These are phyloP conservation scores for Epirrhoe alternata DNA, from an alignment of 2,888 invertebrate genomes.

Conservation along the genomic window DNA sequence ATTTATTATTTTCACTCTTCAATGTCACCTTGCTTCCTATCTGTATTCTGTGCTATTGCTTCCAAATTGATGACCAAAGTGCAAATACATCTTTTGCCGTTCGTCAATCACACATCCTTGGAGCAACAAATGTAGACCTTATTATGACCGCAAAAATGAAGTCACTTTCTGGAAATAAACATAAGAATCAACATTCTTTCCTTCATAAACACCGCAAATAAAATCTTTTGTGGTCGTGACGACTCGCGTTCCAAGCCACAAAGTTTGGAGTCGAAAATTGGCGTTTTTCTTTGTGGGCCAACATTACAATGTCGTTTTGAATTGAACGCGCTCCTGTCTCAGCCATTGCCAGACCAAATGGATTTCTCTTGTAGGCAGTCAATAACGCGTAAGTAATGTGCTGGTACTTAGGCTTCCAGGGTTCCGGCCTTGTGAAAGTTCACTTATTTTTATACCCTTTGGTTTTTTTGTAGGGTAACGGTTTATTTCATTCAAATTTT, in stretches of 20 bases:
- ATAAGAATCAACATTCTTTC: slow-evolving; percentile 22
- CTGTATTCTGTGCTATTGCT: no score
- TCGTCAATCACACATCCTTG: background rate
- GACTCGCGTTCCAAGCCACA: slow-evolving; percentile 29
- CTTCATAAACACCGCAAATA: slow-evolving; percentile 34
- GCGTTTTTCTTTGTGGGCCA: slow-evolving; percentile 38
- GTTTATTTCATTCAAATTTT: no score
- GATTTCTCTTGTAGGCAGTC: slow-evolving; percentile 53
- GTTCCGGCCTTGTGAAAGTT: slow-evolving; percentile 24
- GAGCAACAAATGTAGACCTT: background rate
- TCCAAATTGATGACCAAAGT: background rate
- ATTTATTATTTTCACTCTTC: no score
- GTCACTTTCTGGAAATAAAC: slow-evolving; percentile 21
- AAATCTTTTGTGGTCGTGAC: slow-evolving; percentile 38
- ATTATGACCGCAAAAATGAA: slow-evolving; percentile 39
- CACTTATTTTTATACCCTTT: background rate
- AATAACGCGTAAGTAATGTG: slow-evolving; percentile 46
- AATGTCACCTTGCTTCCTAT: no score
- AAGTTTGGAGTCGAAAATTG: slow-evolving; percentile 38
- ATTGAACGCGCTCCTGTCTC: slow-evolving; percentile 36
- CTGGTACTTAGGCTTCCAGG: slow-evolving; percentile 37
- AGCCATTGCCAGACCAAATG: slow-evolving; percentile 47
- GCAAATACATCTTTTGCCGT: background rate
- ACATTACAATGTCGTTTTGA: slow-evolving; percentile 40
- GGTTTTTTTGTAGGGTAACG: background rate